Evolutionary conservation across 2,113 vertebrate genomes (phyloP).

Genomic region (Panurus biarmicus): DNA sequence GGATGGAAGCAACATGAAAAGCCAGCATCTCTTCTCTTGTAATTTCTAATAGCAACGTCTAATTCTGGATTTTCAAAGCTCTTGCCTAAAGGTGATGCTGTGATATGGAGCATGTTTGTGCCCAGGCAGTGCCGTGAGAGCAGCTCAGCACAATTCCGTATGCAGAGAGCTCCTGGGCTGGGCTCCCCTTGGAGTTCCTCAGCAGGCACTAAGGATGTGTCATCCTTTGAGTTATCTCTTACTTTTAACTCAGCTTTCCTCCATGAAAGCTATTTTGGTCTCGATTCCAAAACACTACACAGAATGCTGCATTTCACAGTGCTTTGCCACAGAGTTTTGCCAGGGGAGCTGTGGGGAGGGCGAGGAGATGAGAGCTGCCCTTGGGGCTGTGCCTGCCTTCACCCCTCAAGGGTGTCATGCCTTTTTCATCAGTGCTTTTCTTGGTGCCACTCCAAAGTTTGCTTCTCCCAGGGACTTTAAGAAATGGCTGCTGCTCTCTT

Average conservation of each 20-base stretch:
- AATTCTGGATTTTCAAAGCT: conserved; percentile 43
- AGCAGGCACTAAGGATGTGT: not conserved
- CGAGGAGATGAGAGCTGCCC: not conserved
- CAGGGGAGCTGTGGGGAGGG: not conserved
- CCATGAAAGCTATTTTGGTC: not conserved
- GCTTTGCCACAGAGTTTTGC: not conserved
- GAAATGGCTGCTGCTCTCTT: not conserved
- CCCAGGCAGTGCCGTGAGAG: not conserved
- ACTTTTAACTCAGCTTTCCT: conserved; percentile 7
- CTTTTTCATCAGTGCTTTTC: not conserved
- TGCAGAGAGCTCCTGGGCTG: not conserved
- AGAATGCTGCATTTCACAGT: not conserved
- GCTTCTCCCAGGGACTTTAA: not conserved
- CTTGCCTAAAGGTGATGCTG: conserved; percentile 10
- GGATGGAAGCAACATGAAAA: not conserved
- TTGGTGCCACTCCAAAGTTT: not conserved
- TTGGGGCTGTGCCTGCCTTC: not conserved
- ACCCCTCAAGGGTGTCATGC: not conserved
- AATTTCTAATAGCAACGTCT: not conserved
- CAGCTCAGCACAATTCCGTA: not conserved
- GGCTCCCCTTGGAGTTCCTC: conserved; percentile 5
- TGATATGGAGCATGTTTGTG: conserved; percentile 29
- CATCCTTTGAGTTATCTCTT: conserved; percentile 17
- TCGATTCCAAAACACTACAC: not conserved
- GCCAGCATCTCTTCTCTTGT: conserved; percentile 9